Evolutionary conservation across 2,113 vertebrate species (phyloP).

Genomic region (Alosa alosa): DNA sequence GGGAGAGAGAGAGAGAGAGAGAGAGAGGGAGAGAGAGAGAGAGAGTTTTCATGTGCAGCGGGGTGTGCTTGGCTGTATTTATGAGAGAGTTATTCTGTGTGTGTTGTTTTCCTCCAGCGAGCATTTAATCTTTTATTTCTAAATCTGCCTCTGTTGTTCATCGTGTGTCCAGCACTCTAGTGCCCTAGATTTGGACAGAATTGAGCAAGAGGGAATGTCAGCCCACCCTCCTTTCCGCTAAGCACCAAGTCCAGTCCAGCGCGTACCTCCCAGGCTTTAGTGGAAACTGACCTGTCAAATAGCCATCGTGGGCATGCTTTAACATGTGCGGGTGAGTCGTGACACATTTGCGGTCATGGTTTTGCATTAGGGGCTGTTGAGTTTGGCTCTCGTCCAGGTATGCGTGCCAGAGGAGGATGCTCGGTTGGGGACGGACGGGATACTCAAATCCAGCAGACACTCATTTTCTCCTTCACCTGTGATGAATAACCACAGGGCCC

Average conservation of each 20-base stretch:
- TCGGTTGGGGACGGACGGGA: constrained; percentile 55
- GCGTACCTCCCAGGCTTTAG: constrained; percentile 35
- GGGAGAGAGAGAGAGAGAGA: neutral
- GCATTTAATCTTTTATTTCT: constrained; percentile 73
- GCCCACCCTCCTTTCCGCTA: constrained; percentile 28
- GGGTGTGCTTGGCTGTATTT: neutral
- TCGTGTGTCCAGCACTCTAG: constrained; percentile 55
- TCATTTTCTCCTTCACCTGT: constrained; percentile 2
- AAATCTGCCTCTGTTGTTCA: constrained; percentile 66
- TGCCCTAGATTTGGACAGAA: constrained; percentile 70
- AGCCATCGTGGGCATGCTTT: neutral
- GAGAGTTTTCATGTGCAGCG: neutral
- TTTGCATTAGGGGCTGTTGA: constrained; percentile 60
- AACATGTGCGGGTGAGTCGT: constrained; percentile 27
- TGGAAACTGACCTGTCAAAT: constrained; percentile 24
- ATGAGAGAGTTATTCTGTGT: neutral
- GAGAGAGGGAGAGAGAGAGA: neutral
- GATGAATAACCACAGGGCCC: neutral
- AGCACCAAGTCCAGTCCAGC: constrained; percentile 29
- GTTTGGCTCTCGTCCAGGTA: constrained; percentile 57
- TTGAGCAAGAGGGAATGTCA: constrained; percentile 61
- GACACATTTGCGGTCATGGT: constrained; percentile 57
- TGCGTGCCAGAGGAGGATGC: constrained; percentile 48
- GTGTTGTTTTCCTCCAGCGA: constrained; percentile 34
- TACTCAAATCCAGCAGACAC: constrained; percentile 44